Evolutionary conservation across 2,888 invertebrate species (phyloP).

Genomic region (Cheilosia scutellata): DNA sequence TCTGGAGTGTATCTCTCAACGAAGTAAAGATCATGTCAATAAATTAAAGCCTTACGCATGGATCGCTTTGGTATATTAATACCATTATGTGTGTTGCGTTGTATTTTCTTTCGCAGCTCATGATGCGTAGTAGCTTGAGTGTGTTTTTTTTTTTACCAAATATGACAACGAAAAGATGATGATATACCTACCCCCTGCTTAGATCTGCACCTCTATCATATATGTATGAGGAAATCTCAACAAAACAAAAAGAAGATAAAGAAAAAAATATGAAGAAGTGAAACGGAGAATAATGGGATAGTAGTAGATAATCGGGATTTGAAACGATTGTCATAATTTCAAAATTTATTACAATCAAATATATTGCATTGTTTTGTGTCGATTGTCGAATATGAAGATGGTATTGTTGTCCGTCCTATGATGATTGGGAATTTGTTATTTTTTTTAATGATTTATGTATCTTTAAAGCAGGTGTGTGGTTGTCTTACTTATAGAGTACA

Average conservation of each 20-base stretch:
- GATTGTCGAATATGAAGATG: constrained; percentile 47
- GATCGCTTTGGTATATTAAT: constrained; percentile 50
- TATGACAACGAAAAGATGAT: constrained; percentile 8
- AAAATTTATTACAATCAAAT: constrained; percentile 72
- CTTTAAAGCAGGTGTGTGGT: constrained; percentile 47
- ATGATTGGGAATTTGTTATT: constrained; percentile 28
- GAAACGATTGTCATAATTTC: constrained; percentile 75
- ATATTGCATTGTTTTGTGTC: constrained; percentile 46
- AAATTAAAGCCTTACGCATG: constrained; percentile 69
- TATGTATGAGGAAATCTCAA: constrained; percentile 9
- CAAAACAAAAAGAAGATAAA: constrained; percentile 12
- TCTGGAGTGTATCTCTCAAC: constrained; percentile 7
- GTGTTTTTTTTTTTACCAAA: not conserved
- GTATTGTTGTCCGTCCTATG: not conserved
- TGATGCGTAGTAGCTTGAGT: constrained; percentile 41
- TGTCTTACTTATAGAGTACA: not conserved
- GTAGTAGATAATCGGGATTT: constrained; percentile 65
- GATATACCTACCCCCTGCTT: constrained; percentile 52
- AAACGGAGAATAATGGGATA: constrained; percentile 42
- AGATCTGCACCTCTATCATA: constrained; percentile 30
- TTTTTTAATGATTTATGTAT: not conserved
- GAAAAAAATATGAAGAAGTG: too few species aligned
- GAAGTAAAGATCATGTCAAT: constrained; percentile 58
- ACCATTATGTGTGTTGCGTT: constrained; percentile 39
- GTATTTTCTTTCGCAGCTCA: constrained; percentile 15